Base-by-base conservation (phyloP, 2,888 invertebrate genomes). In the Tanypteryx hageni region DNA sequence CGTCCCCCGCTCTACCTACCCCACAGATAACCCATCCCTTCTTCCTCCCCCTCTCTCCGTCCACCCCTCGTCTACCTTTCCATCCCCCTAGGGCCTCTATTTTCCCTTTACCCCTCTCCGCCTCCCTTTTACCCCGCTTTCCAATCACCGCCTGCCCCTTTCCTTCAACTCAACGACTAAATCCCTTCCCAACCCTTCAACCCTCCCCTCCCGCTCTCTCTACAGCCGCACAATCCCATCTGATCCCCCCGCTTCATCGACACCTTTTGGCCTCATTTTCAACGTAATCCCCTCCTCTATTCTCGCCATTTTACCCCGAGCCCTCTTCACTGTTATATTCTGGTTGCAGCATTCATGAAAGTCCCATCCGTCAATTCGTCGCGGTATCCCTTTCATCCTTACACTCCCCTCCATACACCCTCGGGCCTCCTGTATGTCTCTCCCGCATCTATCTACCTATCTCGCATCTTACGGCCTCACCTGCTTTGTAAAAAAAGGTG, bases 181-280 rank as follows among this genome's bases (percentile, higher is more conserved):
- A 76, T 76, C 76, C 76, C 76, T 22, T 68, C 68, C n/a, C 68
- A 22, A 68, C 76, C 44, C 44, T 44, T 44, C 76, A 76, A 27
- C 22, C 22, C 27, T 22, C 27, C 76, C 76, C 22, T 18, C 68
- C 68, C n/a, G 18, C 76, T 27, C 27, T 68, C 68, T 22, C 44
- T 44, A 44, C 44, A 8, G 68, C 68, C 68, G 68, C 68, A 68
- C n/a, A 22, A 68, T 68, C n/a, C 68, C 68, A 68, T n/a, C 68
- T 68, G 68, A 68, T 68, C 76, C 44, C 76, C 76, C 76, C 76
- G 76, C 76, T 27, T 76, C 76, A 76, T 76, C 76, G 76, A 76
- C 76, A 76, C 76, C 76, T 76, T 76, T 76, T 76, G 76, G 22
- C 76, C 76, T 76, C 76, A 76, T 76, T 76, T 68, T 76, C 76